Evolutionary conservation across 2,113 vertebrate genomes (phyloP), one percentile per base, ranked within the genome.

Genomic region (Brachyistius frenatus): DNA sequence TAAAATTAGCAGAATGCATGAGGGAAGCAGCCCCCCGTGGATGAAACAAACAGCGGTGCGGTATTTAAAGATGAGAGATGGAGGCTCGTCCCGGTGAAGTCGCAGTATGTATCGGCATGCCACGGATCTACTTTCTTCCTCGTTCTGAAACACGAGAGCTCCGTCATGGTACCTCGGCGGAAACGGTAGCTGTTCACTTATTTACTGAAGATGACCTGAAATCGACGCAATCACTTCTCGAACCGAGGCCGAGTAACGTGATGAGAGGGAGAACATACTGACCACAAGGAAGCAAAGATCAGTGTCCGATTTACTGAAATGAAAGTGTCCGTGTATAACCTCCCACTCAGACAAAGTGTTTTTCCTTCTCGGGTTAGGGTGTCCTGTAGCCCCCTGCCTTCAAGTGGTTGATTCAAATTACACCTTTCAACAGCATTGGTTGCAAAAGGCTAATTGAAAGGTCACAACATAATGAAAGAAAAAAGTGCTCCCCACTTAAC

Each of bases 1-100:
- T 88, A 88, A 86, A 90, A 85, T 89, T 85, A 90, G 76, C 74
- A 60, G 73, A 78, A 80, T 36, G 31, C 84, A 84, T 32, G 47
- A 52, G 14, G 60, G 63, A 78, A 79, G 62, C 32, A 5, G 52
- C 23, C 58, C 73, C 73, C 66, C 14, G 46, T 58, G 55, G 74
- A 73, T 76, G 68, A 81, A 90, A 83, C 47, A 82, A 76, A 86
- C 81, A 81, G 81, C 77, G 84, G 33, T 86, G 78, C 73, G 62
- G 80, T 78, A 49, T 44, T 80, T 79, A 83, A 80, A 63, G 66
- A 76, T 4, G 8, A 0, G 0, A 69, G 53, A 14, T 33, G 30
- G 13, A 1, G 53, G 23, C 47, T 66, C 13, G 32, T 64, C 16
- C 56, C 2, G 1, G 69, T 64, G 10, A 67, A 39, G n/a, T 11